Evolutionary conservation across 2,113 vertebrate genomes (phyloP).

Genomic region (Crotophaga sulcirostris): DNA sequence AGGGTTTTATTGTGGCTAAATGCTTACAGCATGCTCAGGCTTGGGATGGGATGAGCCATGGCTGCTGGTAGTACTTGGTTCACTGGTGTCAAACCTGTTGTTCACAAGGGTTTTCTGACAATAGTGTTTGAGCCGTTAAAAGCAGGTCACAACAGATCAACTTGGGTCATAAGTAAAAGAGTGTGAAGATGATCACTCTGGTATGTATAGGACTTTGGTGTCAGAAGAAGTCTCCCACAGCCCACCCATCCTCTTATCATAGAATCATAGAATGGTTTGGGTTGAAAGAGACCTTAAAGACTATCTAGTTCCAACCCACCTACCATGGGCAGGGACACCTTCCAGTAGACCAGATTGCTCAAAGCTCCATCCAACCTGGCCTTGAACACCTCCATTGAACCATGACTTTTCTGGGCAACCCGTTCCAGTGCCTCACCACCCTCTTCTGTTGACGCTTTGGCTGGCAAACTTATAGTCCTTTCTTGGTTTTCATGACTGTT

Average conservation of each 20-base stretch:
- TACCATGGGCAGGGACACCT: too few species aligned
- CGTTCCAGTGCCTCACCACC: too few species aligned
- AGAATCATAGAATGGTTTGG: too few species aligned
- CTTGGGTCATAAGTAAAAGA: background rate
- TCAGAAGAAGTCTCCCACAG: background rate
- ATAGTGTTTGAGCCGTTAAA: background rate
- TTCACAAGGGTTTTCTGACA: background rate
- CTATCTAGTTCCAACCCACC: too few species aligned
- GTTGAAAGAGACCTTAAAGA: too few species aligned
- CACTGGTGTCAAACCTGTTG: fast-evolving
- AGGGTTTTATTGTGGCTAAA: background rate
- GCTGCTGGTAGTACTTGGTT: background rate
- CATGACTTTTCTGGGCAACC: too few species aligned
- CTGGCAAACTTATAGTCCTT: background rate
- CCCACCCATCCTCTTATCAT: background rate
- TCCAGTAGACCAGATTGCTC: too few species aligned
- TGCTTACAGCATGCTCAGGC: background rate
- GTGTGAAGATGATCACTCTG: background rate
- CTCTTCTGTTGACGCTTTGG: background rate
- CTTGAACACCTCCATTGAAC: too few species aligned
- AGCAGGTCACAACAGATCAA: background rate
- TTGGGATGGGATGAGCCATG: background rate
- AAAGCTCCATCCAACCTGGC: too few species aligned
- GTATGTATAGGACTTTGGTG: background rate
- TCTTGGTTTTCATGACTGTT: background rate